A percentile compares a stretch with the other conserved stretches of the same genome.
phyloP scores from a whole-genome alignment of 2,797 vertebrate species.

The Furcifer pardalis region DNA sequence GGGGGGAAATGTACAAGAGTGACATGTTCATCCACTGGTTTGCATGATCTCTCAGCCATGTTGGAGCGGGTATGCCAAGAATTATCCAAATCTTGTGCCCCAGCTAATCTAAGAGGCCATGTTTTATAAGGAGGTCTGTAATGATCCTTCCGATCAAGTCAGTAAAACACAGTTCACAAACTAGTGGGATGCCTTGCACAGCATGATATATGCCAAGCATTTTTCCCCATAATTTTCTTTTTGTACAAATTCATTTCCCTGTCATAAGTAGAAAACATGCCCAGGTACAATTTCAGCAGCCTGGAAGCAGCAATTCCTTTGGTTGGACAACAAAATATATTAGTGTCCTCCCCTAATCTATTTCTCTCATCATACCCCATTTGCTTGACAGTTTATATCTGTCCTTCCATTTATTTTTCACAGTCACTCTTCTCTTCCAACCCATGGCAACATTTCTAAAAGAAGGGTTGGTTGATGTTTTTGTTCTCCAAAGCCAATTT shows the following conservation, averaged over 20 bases:
- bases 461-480: constrained; percentile 70
- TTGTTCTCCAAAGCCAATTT: constrained; percentile 73
- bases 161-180: neutral
- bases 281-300: constrained; percentile 8
- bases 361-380: no score
- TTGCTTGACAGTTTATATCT: no score
- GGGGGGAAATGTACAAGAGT: constrained; percentile 70
- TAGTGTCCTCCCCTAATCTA: neutral
- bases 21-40: constrained; percentile 77
- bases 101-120: rapidly evolving
- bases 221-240: neutral
- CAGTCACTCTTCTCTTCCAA: constrained; percentile 75
- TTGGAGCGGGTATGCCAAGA: neutral
- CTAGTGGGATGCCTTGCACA: neutral
- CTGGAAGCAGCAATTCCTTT: neutral
- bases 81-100: neutral
- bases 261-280: neutral
- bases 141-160: constrained; percentile 14
- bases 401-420: constrained; percentile 60
- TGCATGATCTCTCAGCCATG: constrained; percentile 74
- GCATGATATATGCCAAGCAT: neutral
- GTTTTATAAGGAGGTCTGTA: neutral
- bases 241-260: neutral
- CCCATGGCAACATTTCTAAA: constrained; percentile 76
- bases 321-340: constrained; percentile 1